phyloP scores from a whole-genome alignment of 2,888 invertebrate species.

The Drosophila pseudotalamancana region DNA sequence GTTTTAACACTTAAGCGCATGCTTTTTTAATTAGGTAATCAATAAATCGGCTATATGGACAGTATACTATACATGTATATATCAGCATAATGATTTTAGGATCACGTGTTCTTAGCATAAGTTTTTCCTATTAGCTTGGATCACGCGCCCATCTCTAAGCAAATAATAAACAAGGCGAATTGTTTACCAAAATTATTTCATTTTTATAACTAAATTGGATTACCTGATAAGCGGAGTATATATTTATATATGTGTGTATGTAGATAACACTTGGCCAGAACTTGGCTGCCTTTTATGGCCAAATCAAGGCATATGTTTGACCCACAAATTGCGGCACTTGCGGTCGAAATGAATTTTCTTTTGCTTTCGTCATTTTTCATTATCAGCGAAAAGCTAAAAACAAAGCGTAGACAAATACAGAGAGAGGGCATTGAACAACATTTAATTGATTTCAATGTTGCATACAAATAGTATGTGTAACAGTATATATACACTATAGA shows the following conservation, averaged over 20 bases:
- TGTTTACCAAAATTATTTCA: conserved; percentile 18
- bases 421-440: neutral
- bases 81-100: neutral
- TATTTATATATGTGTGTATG: neutral
- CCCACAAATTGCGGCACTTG: conserved; percentile 11
- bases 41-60: neutral
- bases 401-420: neutral
- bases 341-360: neutral
- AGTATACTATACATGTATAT: neutral
- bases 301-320: conserved; percentile 11
- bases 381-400: conserved; percentile 1
- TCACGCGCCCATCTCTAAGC: conserved; percentile 8
- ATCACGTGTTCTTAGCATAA: too few relatives aligned
- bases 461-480: neutral
- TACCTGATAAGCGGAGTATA: conserved; percentile 18
- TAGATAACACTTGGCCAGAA: conserved; percentile 22
- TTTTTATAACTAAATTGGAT: conserved; percentile 17
- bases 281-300: neutral
- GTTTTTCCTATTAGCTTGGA: neutral
- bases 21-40: neutral
- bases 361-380: neutral
- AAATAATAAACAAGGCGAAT: conserved; percentile 8
- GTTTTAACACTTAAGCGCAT: neutral
- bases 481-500: neutral
- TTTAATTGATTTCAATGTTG: conserved; percentile 4